These are phyloP conservation scores for Stomorhina lunata DNA, from an alignment of 2,888 invertebrate genomes.

Conservation along the genomic window DNA sequence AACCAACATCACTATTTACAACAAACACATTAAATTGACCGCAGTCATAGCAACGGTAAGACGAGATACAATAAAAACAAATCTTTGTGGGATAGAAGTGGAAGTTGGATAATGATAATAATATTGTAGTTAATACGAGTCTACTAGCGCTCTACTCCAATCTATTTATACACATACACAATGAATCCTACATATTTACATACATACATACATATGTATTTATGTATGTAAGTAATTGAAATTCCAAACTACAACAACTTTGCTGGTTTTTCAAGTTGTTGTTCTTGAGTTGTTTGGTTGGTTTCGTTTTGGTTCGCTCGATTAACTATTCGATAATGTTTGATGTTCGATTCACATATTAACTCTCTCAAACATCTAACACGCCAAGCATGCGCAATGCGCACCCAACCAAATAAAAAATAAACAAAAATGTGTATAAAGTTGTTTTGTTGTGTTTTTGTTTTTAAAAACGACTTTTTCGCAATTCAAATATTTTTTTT, in stretches of 20 bases:
- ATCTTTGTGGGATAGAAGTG: slow-evolving; percentile 48
- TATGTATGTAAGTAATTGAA: slow-evolving; percentile 53
- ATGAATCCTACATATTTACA: not conserved
- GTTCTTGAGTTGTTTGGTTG: slow-evolving; percentile 51
- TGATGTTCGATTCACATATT: slow-evolving; percentile 33
- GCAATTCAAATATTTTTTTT: slow-evolving; percentile 51
- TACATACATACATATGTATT: not conserved
- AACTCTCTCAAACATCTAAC: slow-evolving; percentile 47
- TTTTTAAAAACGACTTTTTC: slow-evolving; percentile 22
- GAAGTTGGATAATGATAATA: slow-evolving; percentile 53
- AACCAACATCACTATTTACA: not conserved
- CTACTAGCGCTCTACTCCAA: no score
- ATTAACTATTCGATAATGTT: slow-evolving; percentile 28
- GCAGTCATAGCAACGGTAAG: slow-evolving; percentile 50
- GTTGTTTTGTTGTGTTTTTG: not conserved
- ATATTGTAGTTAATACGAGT: no score
- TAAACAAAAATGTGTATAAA: not conserved
- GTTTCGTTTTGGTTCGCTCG: slow-evolving; percentile 31
- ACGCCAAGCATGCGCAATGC: not conserved
- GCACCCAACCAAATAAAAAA: slow-evolving; percentile 15
- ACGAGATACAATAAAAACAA: slow-evolving; percentile 26
- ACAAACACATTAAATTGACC: slow-evolving; percentile 43
- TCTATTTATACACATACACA: not conserved
- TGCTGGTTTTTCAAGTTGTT: slow-evolving; percentile 64
- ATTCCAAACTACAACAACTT: slow-evolving; percentile 50